Conservation (phyloP, 2,113 vertebrate genomes). For the Uria lomvia region DNA sequence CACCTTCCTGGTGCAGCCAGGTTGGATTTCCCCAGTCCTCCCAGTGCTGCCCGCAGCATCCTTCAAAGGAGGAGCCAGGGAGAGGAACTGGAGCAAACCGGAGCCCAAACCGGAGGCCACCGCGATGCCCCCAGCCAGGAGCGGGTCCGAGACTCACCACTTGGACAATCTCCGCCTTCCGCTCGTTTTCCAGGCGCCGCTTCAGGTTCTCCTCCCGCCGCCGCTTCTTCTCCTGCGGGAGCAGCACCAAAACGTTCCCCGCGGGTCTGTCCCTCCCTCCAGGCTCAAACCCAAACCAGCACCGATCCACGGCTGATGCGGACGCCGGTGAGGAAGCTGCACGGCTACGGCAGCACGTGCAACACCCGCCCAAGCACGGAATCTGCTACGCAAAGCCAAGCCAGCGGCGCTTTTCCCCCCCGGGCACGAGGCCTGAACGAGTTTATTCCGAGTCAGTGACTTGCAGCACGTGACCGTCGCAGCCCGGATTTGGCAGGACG, state of each 20-base stretch:
- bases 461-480: accelerated
- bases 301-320: accelerated
- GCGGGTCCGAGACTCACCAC: conserved; percentile 76
- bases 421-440: accelerated
- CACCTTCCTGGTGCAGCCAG: accelerated
- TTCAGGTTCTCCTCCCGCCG: conserved; percentile 84
- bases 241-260: background rate
- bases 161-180: conserved; percentile 89
- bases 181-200: conserved; percentile 85
- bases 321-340: background rate
- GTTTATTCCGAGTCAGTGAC: background rate
- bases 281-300: background rate
- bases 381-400: background rate
- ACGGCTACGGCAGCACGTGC: accelerated
- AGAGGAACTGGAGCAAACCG: background rate
- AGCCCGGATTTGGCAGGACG: background rate
- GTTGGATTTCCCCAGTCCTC: background rate
- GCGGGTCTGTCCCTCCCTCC: accelerated
- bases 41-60: background rate
- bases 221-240: conserved; percentile 83
- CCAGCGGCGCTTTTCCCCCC: background rate
- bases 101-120: background rate
- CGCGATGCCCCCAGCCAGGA: accelerated
- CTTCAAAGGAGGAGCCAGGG: background rate
- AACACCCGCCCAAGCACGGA: background rate